Base-by-base conservation (phyloP, 2,888 invertebrate species). In the Mythimna loreyi region DNA sequence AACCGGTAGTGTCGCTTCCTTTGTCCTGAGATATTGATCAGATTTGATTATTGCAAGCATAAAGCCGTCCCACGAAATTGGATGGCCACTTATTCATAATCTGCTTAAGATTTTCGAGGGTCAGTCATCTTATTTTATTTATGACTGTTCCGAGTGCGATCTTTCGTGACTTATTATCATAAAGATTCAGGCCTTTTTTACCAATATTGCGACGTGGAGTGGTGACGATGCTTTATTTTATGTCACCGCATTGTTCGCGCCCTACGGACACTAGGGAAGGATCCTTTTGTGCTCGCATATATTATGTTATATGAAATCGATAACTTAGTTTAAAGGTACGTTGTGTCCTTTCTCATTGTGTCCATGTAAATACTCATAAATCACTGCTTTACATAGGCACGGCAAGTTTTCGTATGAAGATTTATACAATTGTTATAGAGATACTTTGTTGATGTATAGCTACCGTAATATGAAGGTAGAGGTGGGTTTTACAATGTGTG, bases 71-170 rank as follows among this genome's bases (percentile, higher is more conserved):
- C 63, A 71, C 67, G 70, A 83, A 84, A 87, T 86, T 84, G 81
- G 82, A 86, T 79, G 58, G 80, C 84, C 83, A 82, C 82, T 85
- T 90, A 87, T 88, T 90, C 87, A 87, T 90, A 90, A 90, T 87
- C 87, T 83, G 80, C 86, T 85, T 87, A 87, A 81, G 86, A 85
- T 85, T 87, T 86, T 82, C 73, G 80, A 85, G 85, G 88, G 86
- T 86, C 87, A 86, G 85, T 83, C 81, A 79, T 86, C 82, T 84
- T 86, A 86, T 88, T 87, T 85, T 89, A 88, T 90, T 88, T 89
- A 89, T 87, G 86, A 84, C 76, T 71, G 72, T 78, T 70, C 74
- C 75, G 72, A 81, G 85, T 83, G 80, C 72, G 81, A 86, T 83
- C 75, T 84, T 81, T 80, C 81, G 74, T 80, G 80, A 86, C 84